These are phyloP conservation scores for Apamea anceps DNA, from an alignment of 2,888 invertebrate genomes.

Conservation along the genomic window DNA sequence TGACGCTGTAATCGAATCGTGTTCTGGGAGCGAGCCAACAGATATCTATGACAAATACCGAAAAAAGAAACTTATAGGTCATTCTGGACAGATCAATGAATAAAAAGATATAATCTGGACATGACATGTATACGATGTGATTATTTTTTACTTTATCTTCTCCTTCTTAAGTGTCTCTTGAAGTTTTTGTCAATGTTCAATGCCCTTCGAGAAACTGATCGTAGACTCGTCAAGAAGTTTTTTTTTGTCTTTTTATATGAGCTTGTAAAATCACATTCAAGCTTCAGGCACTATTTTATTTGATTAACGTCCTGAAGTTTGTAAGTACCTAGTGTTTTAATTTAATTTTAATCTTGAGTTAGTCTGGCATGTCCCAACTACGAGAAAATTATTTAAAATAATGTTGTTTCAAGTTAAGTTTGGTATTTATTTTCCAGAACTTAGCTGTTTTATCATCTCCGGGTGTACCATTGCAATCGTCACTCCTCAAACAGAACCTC, in stretches of 20 bases:
- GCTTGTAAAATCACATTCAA: neutral
- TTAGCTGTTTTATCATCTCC: slow-evolving; percentile 11
- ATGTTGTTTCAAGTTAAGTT: neutral
- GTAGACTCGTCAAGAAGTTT: neutral
- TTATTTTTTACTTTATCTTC: slow-evolving; percentile 23
- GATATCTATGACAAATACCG: slow-evolving; percentile 66
- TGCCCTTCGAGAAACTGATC: neutral
- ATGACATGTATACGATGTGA: slow-evolving; percentile 24
- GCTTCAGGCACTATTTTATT: neutral
- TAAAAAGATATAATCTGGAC: slow-evolving; percentile 35
- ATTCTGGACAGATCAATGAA: slow-evolving; percentile 43
- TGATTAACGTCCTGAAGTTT: neutral
- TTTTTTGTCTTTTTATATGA: neutral
- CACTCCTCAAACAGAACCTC: neutral
- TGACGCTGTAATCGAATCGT: slow-evolving; percentile 67
- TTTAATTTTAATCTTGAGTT: slow-evolving; percentile 1
- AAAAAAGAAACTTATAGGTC: slow-evolving; percentile 46
- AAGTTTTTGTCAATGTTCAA: neutral
- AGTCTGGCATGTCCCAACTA: neutral
- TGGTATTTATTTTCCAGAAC: neutral
- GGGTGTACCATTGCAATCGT: slow-evolving; percentile 22
- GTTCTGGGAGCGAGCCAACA: slow-evolving; percentile 68
- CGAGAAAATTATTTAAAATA: neutral
- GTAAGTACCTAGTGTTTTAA: neutral
- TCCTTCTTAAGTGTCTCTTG: neutral